phyloP scores from a whole-genome alignment of 1,140 invertebrate species.

The Drosophila arizonae region DNA sequence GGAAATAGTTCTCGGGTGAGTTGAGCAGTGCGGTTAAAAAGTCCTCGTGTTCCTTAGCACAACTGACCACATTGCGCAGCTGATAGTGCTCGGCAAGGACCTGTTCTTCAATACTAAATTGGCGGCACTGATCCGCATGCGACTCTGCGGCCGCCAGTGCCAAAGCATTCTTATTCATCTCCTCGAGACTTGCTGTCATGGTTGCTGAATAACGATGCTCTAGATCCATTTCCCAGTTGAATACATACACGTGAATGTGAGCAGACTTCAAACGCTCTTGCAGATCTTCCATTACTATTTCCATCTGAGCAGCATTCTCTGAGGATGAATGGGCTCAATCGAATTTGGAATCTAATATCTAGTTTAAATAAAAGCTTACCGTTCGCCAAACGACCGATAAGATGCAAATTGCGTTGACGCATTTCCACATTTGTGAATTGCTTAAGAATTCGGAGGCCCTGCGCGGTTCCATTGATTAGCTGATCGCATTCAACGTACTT shows the following conservation, averaged over 20 bases:
- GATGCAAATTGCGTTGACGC: slow-evolving; percentile 57
- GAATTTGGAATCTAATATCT: neutral
- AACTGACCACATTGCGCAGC: slow-evolving; percentile 31
- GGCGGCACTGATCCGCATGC: neutral
- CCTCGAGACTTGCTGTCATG: slow-evolving; percentile 44
- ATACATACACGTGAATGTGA: slow-evolving; percentile 54
- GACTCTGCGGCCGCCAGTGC: slow-evolving; percentile 12
- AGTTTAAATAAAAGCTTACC: slow-evolving; percentile 23
- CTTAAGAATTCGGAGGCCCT: slow-evolving; percentile 23
- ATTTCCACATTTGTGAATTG: slow-evolving; percentile 40
- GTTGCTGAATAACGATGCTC: slow-evolving; percentile 58
- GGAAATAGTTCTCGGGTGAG: slow-evolving; percentile 56
- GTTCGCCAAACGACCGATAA: slow-evolving; percentile 10
- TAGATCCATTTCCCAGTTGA: slow-evolving; percentile 74
- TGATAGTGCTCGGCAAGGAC: slow-evolving; percentile 39
- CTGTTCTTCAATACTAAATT: slow-evolving; percentile 32
- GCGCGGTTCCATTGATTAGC: slow-evolving; percentile 23
- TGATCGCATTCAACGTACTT: slow-evolving; percentile 64
- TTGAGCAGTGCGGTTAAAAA: slow-evolving; percentile 42
- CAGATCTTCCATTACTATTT: slow-evolving; percentile 37
- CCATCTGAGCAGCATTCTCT: slow-evolving; percentile 55
- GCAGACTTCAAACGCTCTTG: slow-evolving; percentile 53
- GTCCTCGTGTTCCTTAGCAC: slow-evolving; percentile 44
- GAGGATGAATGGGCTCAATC: neutral
- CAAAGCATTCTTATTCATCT: slow-evolving; percentile 28